These are phyloP conservation scores for Erythrolamprus reginae DNA, from an alignment of 2,113 vertebrate species.

Conservation along the genomic window DNA sequence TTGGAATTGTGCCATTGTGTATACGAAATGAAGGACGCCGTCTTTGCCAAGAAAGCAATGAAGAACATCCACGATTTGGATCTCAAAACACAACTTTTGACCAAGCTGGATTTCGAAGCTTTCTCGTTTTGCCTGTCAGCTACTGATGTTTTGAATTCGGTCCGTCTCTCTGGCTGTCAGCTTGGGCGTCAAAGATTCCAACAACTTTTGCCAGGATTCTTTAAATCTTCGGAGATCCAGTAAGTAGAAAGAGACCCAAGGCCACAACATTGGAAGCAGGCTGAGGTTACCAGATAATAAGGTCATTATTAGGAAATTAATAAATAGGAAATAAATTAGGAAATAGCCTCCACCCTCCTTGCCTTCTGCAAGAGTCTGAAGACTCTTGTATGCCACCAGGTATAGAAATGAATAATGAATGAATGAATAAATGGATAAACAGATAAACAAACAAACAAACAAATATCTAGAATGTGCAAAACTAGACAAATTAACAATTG, in stretches of 20 bases:
- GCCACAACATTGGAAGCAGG: no score
- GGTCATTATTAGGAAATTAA: no score
- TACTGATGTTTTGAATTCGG: background rate
- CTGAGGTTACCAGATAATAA: no score
- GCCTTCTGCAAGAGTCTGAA: no score
- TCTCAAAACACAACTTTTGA: background rate
- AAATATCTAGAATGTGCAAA: no score
- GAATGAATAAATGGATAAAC: no score
- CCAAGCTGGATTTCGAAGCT: conserved; percentile 1
- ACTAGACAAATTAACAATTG: no score
- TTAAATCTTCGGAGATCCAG: conserved; percentile 7
- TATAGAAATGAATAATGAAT: no score
- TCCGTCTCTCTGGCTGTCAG: background rate
- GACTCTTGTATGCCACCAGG: no score
- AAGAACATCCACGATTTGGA: background rate
- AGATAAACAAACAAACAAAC: no score
- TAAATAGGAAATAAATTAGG: no score
- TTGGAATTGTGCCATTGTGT: conserved; percentile 14
- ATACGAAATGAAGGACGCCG: conserved; percentile 4
- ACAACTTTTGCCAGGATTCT: background rate
- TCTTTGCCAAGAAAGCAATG: background rate
- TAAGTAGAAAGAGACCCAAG: background rate
- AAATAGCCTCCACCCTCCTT: no score
- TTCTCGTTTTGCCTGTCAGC: background rate
- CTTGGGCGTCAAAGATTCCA: background rate